Conservation (phyloP, 2,797 vertebrate genomes). For the Syncerus caffer region DNA sequence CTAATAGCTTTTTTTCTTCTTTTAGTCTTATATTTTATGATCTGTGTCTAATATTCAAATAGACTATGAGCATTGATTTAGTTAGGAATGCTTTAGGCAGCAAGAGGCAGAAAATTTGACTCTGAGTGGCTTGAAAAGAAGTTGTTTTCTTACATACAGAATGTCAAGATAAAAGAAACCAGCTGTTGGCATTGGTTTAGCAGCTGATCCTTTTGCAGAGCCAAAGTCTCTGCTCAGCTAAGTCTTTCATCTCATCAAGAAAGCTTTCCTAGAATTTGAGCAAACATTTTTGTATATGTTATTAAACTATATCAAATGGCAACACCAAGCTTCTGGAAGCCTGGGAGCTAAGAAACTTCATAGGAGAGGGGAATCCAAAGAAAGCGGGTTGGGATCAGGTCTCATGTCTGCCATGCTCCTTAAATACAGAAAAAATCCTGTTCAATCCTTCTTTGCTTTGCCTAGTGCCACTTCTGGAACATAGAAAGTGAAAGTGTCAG, state of each 20-base stretch:
- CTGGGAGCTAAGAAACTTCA: not conserved
- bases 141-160: not conserved
- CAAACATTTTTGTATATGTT: not conserved
- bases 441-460: not conserved
- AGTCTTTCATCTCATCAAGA: not conserved
- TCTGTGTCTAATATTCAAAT: not conserved
- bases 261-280: not conserved
- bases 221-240: not conserved
- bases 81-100: not conserved
- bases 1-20: not conserved
- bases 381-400: not conserved
- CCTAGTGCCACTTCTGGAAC: not conserved
- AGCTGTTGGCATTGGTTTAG: not conserved
- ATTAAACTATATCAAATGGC: not conserved
- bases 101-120: slow-evolving; percentile 1
- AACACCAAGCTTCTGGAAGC: not conserved
- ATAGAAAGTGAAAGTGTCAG: not conserved
- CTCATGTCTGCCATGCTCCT: not conserved
- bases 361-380: not conserved
- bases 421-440: not conserved
- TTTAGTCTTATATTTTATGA: not conserved
- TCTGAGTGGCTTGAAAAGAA: not conserved
- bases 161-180: not conserved
- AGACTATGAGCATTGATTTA: not conserved
- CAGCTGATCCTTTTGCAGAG: not conserved